These are phyloP conservation scores for Atethmia centrago DNA, from an alignment of 2,888 invertebrate genomes.

Conservation along the genomic window DNA sequence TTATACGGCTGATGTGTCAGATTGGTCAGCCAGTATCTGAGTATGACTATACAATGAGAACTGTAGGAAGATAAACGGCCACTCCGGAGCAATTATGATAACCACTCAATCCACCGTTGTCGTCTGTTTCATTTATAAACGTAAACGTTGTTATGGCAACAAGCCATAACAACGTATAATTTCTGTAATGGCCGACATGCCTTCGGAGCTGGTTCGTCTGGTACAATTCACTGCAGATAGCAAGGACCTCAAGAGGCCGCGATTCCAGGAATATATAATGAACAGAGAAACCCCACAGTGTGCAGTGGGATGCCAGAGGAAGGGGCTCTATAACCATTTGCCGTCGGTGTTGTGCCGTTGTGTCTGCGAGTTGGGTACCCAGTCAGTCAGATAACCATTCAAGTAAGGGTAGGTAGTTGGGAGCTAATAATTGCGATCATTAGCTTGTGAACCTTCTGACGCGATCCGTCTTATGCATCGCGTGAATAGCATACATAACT, in stretches of 20 bases:
- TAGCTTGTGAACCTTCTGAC: conserved; percentile 12
- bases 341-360: background rate
- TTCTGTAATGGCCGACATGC: conserved; percentile 4
- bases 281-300: background rate
- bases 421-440: background rate
- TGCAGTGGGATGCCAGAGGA: too few relatives aligned
- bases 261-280: background rate
- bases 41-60: too few relatives aligned
- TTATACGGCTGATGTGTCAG: background rate
- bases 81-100: background rate
- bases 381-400: background rate
- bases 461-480: background rate
- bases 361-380: too few relatives aligned
- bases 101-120: background rate
- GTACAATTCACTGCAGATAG: conserved; percentile 20
- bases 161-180: background rate
- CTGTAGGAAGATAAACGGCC: too few relatives aligned
- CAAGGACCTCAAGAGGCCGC: conserved; percentile 8
- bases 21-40: too few relatives aligned
- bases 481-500: background rate
- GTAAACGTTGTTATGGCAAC: conserved; percentile 10
- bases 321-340: background rate
- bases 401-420: background rate
- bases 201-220: conserved; percentile 14
- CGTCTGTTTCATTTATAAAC: conserved; percentile 5